phyloP scores from a whole-genome alignment of 2,888 invertebrate genomes.

The Hirtodrosophila histrioides region DNA sequence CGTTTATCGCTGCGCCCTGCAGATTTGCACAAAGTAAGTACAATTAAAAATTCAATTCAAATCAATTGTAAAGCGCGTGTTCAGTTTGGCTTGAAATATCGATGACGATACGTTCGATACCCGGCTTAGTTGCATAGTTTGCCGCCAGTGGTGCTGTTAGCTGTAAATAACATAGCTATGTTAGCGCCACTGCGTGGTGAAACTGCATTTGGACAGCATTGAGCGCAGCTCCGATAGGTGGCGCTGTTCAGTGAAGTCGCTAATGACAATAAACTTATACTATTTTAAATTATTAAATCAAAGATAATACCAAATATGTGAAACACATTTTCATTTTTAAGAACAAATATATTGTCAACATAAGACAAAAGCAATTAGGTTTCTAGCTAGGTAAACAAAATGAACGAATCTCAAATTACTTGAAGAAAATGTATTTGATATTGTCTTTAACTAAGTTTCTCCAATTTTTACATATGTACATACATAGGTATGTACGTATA shows the following conservation, averaged over 20 bases:
- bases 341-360: too few relatives aligned
- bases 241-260: neutral
- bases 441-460: too few relatives aligned
- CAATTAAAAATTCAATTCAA: neutral
- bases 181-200: neutral
- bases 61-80: neutral
- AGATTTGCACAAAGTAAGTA: conserved; percentile 83
- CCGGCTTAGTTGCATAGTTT: conserved; percentile 5
- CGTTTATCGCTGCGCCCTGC: conserved; percentile 83
- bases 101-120: neutral
- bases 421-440: too few relatives aligned
- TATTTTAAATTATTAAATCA: too few relatives aligned
- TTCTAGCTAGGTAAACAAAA: too few relatives aligned
- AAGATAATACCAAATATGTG: too few relatives aligned
- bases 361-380: too few relatives aligned
- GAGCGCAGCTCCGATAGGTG: neutral
- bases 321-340: too few relatives aligned
- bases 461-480: too few relatives aligned
- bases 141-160: conserved; percentile 17
- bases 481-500: too few relatives aligned
- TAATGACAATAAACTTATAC: neutral
- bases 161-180: conserved; percentile 28
- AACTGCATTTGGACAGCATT: neutral
- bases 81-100: too few relatives aligned
- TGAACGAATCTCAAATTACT: too few relatives aligned